Percentiles rank a stretch among this genome's conserved stretches.
phyloP scores from a whole-genome alignment of 2,797 vertebrate species.

The Pangasius krempfi region DNA sequence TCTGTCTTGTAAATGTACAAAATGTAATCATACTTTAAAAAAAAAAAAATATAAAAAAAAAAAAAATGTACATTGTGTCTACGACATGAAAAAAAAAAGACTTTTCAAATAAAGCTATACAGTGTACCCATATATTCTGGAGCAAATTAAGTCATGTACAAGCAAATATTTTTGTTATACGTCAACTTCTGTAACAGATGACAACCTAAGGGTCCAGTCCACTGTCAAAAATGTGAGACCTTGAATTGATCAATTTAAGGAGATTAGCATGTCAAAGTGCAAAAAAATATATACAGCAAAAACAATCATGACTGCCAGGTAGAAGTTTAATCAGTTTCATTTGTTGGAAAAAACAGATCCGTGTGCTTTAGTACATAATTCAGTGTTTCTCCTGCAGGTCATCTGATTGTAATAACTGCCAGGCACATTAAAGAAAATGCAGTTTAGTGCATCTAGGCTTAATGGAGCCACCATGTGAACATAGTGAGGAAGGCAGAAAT shows the following conservation, averaged over 20 bases:
- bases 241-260: neutral
- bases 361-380: conserved; percentile 6
- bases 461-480: neutral
- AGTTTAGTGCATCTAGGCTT: conserved; percentile 3
- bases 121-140: conserved; percentile 41
- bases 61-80: conserved; percentile 55
- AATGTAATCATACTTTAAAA: conserved; percentile 57
- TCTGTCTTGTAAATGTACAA: conserved; percentile 59
- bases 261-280: neutral
- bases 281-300: neutral
- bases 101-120: conserved; percentile 42
- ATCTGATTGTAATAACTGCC: neutral
- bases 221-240: neutral
- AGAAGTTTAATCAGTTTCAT: neutral
- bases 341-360: neutral
- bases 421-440: neutral
- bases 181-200: neutral
- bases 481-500: neutral
- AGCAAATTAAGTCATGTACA: conserved; percentile 24
- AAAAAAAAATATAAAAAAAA: conserved; percentile 46
- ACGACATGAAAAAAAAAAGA: conserved; percentile 21
- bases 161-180: conserved; percentile 1
- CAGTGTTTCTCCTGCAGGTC: neutral
- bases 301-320: neutral
- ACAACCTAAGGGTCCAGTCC: neutral